phyloP scores from a whole-genome alignment of 30 jellyfish, hydroid and myxozoan species.

The Pelagia noctiluca region DNA sequence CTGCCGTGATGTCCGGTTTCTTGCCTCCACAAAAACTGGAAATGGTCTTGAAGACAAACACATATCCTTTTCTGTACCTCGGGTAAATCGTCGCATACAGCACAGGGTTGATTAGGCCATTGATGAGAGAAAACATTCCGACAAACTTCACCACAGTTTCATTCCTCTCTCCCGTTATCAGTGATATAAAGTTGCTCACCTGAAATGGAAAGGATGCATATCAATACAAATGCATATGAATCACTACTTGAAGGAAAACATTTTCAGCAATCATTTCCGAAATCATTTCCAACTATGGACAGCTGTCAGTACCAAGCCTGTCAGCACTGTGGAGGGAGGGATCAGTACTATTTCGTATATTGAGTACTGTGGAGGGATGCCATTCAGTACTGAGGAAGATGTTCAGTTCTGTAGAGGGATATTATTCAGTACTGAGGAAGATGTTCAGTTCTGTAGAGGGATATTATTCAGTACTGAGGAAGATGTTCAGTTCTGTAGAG shows the following conservation, averaged over 20 bases:
- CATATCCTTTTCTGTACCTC: slow-evolving; percentile 76
- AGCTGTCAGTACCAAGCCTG: too few species aligned
- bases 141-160: slow-evolving; percentile 33
- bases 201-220: not conserved
- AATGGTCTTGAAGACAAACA: slow-evolving; percentile 48
- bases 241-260: not conserved
- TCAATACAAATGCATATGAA: not conserved
- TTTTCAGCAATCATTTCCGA: too few species aligned
- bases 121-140: slow-evolving; percentile 71
- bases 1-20: slow-evolving; percentile 44
- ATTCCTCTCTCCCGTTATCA: slow-evolving; percentile 34
- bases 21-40: slow-evolving; percentile 72
- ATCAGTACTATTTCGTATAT: too few species aligned
- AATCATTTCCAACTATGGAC: too few species aligned
- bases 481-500: too few species aligned
- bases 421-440: too few species aligned
- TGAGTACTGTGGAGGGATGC: too few species aligned
- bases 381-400: too few species aligned
- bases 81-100: slow-evolving; percentile 72
- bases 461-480: too few species aligned
- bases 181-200: slow-evolving; percentile 67
- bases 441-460: too few species aligned
- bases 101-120: slow-evolving; percentile 70
- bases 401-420: too few species aligned
- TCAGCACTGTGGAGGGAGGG: too few species aligned